Evolutionary conservation across 2,888 invertebrate genomes (phyloP).

Genomic region (Ichneumon xanthorius): DNA sequence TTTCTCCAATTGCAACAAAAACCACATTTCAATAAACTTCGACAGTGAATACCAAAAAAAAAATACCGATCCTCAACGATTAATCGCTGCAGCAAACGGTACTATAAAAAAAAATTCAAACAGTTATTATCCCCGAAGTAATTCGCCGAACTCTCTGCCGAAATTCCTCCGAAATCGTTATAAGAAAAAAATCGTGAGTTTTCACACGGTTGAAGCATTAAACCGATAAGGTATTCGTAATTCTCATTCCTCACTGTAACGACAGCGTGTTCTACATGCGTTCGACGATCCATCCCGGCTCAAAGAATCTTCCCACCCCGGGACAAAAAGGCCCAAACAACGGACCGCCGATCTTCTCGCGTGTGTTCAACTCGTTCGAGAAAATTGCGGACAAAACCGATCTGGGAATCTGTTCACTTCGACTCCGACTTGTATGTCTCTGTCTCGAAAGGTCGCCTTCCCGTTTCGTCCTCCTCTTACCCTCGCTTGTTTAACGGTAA

Average conservation of each 20-base stretch:
- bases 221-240: not conserved
- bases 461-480: not conserved
- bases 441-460: slow-evolving; percentile 12
- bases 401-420: slow-evolving; percentile 30
- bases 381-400: slow-evolving; percentile 45
- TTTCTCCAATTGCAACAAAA: not conserved
- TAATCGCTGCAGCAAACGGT: too few relatives aligned
- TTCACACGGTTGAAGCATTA: not conserved
- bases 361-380: slow-evolving; percentile 1
- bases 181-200: not conserved
- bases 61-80: not conserved
- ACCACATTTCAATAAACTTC: not conserved
- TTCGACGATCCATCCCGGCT: not conserved
- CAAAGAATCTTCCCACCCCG: not conserved
- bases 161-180: too few relatives aligned
- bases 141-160: too few relatives aligned
- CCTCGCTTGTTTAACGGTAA: slow-evolving; percentile 36
- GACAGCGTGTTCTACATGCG: not conserved
- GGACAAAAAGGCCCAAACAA: not conserved
- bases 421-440: slow-evolving; percentile 3
- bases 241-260: not conserved
- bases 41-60: not conserved
- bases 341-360: not conserved
- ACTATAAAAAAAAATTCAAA: too few relatives aligned
- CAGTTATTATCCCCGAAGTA: too few relatives aligned